Evolutionary conservation across 2,797 vertebrate species (phyloP).

Genomic region (Streptopelia turtur): DNA sequence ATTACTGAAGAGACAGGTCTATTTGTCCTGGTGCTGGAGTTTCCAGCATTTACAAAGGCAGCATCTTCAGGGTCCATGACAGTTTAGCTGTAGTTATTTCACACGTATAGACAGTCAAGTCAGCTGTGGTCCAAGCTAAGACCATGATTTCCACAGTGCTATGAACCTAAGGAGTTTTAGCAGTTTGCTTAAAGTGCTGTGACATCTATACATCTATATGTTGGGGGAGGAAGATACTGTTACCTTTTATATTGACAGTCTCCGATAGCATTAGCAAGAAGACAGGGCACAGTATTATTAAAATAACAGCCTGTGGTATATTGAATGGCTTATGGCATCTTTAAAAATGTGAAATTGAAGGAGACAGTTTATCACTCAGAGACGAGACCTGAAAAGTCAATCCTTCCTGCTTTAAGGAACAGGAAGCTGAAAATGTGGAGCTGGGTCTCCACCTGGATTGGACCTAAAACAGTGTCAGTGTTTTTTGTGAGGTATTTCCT

Average conservation of each 20-base stretch:
- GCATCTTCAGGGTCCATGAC: not conserved
- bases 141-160: not conserved
- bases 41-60: not conserved
- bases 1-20: not conserved
- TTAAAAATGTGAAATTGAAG: not conserved
- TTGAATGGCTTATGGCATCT: not conserved
- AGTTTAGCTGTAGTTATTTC: not conserved
- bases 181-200: not conserved
- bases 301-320: not conserved
- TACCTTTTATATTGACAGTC: not conserved
- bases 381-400: not conserved
- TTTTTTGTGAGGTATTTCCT: not conserved
- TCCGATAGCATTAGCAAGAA: not conserved
- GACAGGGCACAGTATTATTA: not conserved
- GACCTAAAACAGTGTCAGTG: not conserved
- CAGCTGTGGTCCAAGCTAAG: not conserved
- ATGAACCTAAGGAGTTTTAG: not conserved
- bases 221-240: not conserved
- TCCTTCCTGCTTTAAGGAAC: not conserved
- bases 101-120: not conserved
- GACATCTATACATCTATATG: fast-evolving
- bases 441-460: not conserved
- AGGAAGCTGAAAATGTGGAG: not conserved
- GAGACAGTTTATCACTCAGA: not conserved
- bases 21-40: not conserved